These are phyloP conservation scores for Zygogramma bicolorata DNA, from an alignment of 2,888 invertebrate genomes.

Conservation along the genomic window DNA sequence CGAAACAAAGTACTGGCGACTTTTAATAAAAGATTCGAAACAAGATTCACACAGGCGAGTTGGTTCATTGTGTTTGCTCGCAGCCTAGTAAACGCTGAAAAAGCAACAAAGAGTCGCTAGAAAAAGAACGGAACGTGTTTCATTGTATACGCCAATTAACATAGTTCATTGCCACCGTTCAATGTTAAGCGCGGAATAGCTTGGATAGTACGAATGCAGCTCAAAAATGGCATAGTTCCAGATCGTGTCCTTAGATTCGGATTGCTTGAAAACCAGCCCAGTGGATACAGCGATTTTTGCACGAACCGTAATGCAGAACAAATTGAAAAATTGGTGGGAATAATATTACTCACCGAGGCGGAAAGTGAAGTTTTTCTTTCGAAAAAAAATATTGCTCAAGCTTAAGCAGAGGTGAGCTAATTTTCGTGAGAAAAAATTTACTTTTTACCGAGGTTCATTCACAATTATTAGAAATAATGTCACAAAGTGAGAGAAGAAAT, in stretches of 20 bases:
- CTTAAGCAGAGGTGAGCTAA: no score
- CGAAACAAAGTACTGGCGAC: neutral
- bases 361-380: no score
- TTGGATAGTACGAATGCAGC: slow-evolving; percentile 24
- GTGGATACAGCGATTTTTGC: neutral
- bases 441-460: no score
- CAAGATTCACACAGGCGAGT: slow-evolving; percentile 16
- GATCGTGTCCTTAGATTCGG: neutral
- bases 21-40: slow-evolving; percentile 22
- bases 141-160: slow-evolving; percentile 55
- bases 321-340: neutral
- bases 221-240: slow-evolving; percentile 9
- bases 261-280: neutral
- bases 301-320: neutral
- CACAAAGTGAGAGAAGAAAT: no score
- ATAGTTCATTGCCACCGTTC: slow-evolving; percentile 55
- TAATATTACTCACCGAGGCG: neutral
- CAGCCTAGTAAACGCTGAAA: slow-evolving; percentile 24
- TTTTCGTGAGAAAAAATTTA: no score
- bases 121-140: slow-evolving; percentile 51
- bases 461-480: no score
- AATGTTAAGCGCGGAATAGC: slow-evolving; percentile 35
- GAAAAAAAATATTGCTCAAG: no score
- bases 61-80: slow-evolving; percentile 22
- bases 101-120: slow-evolving; percentile 28